Base-by-base conservation (phyloP, 2,888 invertebrate genomes). In the Ferrisia virgata region DNA sequence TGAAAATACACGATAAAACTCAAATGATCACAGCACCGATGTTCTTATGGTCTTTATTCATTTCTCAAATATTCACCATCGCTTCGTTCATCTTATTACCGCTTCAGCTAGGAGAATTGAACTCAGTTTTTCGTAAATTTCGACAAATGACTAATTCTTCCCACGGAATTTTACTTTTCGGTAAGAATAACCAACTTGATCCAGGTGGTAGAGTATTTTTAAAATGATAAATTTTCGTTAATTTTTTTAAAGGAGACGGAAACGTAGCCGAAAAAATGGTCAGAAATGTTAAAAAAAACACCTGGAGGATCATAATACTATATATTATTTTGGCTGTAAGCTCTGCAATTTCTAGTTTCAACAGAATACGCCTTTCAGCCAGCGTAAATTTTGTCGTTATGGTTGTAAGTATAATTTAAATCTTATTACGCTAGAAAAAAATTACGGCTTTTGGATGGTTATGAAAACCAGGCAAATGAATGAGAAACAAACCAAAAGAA, bases 1-100 rank as follows among this genome's bases (percentile, higher is more conserved):
- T 85, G 0, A 85, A 85, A 4, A 84, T 85, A 25, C 85, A 85
- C 79, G 85, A 85, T 53, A 84, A 85, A 18, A 85, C 85, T 36
- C 85, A 85, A 64, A 85, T 84, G 9, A 85, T 85, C 18, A 84
- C 80, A 0, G 85, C 83, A 18, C 85, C 85, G 5, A 85, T 85
- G 85, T 85, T 85, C 33, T 13, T 85, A 9, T 80, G 83, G 36
- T 85, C 85, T 4, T 15, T 85, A 28, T 69, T 81, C 36, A 11
- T 85, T 0, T 82, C 85, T 15, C 85, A 85, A 53, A 79, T 81
- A 36, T 84, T 85, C 22, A 39, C 76, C 33, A 82, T 85, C 8
- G 76, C 80, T 13, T 85, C 83, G 13, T 85, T 72, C 33, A 18
- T 83, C 22, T 18, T 80, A 22, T 79, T 85, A 79, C 85, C 85